Base-by-base conservation (phyloP, 2,888 invertebrate genomes). In the Cordilura impudica region DNA sequence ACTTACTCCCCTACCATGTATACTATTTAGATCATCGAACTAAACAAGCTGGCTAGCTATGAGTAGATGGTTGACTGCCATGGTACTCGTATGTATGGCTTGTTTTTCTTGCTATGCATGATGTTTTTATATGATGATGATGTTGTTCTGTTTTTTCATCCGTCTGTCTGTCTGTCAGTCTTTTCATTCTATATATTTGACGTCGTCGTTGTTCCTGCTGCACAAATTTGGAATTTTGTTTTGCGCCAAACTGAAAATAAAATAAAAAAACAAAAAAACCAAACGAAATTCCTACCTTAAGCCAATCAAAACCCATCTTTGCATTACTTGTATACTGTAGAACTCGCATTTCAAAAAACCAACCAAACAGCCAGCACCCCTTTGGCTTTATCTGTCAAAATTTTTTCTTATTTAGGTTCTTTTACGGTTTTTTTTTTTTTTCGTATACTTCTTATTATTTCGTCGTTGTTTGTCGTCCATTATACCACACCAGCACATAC, bases 361-460 rank as follows among this genome's bases (percentile, higher is more conserved):
- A 21, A 43, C 58, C 43, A 19, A 43, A 43, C 35, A 43, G 39
- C 39, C 58, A 61, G 69, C 54, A 63, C 61, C 69, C 63, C 63
- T 63, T 75, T 69, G 56, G 49, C 47, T 65, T 70, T 69, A 65
- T 43, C 69, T 70, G 69, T 63, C 63, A 75, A 58, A 75, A 47
- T 21, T 75, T 47, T 56, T 56, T 39, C 51, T 51, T 63, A 78
- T 73, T 72, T 69, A 21, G 73, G 65, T 51, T 73, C 51, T 66
- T 58, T 60, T 66, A 43, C 23, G 63, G 45, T 63, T 63, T 56
- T 54, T 63, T 61, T 71, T 53, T 39, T 54, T 53, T 45, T 45
- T 45, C 21, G 19, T 31, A 26, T 45, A 18, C 56, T 58, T 47
- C 31, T 63, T 12, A 54, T 61, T 69, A 63, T 63, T 56, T 45